phyloP scores from a whole-genome alignment of 2,888 invertebrate species.

The Epirrita christyi region DNA sequence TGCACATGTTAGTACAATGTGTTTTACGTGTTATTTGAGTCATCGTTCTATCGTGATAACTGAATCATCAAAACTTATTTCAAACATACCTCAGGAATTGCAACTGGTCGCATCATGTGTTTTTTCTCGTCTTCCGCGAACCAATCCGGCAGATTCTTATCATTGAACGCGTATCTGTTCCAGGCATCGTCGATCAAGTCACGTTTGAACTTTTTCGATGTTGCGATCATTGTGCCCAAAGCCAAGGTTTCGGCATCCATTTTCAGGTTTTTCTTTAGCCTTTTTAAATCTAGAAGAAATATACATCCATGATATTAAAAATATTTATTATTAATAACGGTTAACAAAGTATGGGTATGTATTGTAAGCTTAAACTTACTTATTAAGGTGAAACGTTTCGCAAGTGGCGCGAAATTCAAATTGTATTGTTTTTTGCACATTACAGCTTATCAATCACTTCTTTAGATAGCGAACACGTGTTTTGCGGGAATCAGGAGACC shows the following conservation, averaged over 20 bases:
- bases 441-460: no score
- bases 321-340: not conserved
- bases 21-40: constrained; percentile 7
- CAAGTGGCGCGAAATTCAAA: no score
- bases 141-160: constrained; percentile 97
- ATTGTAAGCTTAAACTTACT: no score
- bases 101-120: constrained; percentile 93
- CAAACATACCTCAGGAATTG: constrained; percentile 89
- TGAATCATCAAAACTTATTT: constrained; percentile 20
- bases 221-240: constrained; percentile 94
- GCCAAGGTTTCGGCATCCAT: constrained; percentile 95
- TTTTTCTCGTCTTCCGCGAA: constrained; percentile 96
- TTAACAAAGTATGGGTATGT: no score
- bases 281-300: constrained; percentile 67
- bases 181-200: constrained; percentile 96
- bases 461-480: no score
- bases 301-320: not conserved
- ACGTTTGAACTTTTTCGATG: constrained; percentile 95
- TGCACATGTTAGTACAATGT: constrained; percentile 9
- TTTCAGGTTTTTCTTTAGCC: constrained; percentile 86
- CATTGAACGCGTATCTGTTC: constrained; percentile 97
- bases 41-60: constrained; percentile 9
- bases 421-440: no score
- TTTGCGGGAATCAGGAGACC: no score
- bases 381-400: no score